Evolutionary conservation across 2,113 vertebrate genomes (phyloP), one percentile per base, ranked within the genome.

Genomic region (Poecile atricapillus): DNA sequence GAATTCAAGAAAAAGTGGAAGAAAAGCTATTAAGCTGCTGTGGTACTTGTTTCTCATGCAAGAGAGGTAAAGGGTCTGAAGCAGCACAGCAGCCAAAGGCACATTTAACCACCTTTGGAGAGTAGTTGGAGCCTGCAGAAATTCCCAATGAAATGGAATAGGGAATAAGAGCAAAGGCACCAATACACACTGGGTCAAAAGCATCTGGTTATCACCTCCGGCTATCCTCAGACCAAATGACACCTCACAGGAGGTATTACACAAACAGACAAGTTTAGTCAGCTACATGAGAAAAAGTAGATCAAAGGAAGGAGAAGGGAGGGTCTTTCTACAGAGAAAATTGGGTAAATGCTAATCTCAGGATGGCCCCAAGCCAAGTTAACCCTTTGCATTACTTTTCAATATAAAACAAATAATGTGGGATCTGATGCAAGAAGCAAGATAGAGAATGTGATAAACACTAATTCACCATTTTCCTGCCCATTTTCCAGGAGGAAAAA

Each of bases 251-350:
- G 7, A 53, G 33, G 37, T 23, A n/a, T 71, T 55, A 79, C 76
- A 84, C 33, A 78, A 74, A 73, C 20, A 70, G 56, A 84, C 81
- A 84, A 52, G 33, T 83, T 89, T 47, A 79, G 69, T 71, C 84
- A 90, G 49, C 52, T 89, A 5, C 30, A 20, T 6, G 49, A 91
- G 65, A 86, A 94, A 74, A 82, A 63, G 37, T 1, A 93, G 80
- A 96, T 86, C 80, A 93, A 93, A 92, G 65, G 39, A 87, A 75
- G 31, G 49, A 77, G 27, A 75, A 81, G 41, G 37, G 71, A 95
- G 23, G 62, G 24, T 78, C 63, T 83, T 87, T 50, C 49, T 49
- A 58, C 27, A 78, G 43, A 70, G 65, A 78, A 92, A 88, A 65
- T 52, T 18, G 41, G 10, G 11, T 86, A 79, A 96, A 64, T 75